Percentiles rank a stretch among this genome's conserved stretches.
phyloP scores from a whole-genome alignment of 2,888 invertebrate genomes.

The Panorpa germanica region DNA sequence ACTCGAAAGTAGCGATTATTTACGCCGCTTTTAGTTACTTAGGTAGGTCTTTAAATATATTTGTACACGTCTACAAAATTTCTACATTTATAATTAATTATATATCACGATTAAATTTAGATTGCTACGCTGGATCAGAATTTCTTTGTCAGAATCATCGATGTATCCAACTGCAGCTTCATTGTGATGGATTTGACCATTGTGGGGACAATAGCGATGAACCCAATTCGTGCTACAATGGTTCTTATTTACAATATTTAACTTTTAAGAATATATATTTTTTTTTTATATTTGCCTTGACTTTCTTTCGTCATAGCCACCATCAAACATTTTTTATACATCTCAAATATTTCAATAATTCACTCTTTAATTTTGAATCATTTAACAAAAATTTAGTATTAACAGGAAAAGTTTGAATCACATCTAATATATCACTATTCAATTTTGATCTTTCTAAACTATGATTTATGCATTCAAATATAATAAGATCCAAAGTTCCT shows the following conservation, averaged over 20 bases:
- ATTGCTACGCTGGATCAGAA: conserved; percentile 45
- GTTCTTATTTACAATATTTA: conserved; percentile 16
- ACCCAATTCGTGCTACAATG: conserved; percentile 34
- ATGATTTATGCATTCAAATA: too few relatives aligned
- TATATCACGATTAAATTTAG: conserved; percentile 22
- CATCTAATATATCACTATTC: too few relatives aligned
- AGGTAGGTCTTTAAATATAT: conserved; percentile 25
- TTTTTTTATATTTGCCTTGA: too few relatives aligned
- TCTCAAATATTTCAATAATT: too few relatives aligned
- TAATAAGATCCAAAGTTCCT: too few relatives aligned
- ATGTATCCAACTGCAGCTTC: conserved; percentile 43
- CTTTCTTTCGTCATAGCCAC: too few relatives aligned
- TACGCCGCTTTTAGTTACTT: conserved; percentile 52
- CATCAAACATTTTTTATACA: too few relatives aligned
- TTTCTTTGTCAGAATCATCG: conserved; percentile 51
- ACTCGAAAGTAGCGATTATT: conserved; percentile 43
- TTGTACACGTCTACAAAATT: not conserved
- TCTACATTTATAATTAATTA: conserved; percentile 3
- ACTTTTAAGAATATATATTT: too few relatives aligned
- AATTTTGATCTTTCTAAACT: too few relatives aligned
- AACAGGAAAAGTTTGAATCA: too few relatives aligned
- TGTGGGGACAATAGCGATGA: conserved; percentile 59
- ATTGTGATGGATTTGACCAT: conserved; percentile 59
- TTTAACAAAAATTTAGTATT: too few relatives aligned
- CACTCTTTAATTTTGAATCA: too few relatives aligned